A percentile compares a stretch with the other conserved stretches of the same genome.
phyloP scores from a whole-genome alignment of 2,888 invertebrate species.

The Agrilus mali region DNA sequence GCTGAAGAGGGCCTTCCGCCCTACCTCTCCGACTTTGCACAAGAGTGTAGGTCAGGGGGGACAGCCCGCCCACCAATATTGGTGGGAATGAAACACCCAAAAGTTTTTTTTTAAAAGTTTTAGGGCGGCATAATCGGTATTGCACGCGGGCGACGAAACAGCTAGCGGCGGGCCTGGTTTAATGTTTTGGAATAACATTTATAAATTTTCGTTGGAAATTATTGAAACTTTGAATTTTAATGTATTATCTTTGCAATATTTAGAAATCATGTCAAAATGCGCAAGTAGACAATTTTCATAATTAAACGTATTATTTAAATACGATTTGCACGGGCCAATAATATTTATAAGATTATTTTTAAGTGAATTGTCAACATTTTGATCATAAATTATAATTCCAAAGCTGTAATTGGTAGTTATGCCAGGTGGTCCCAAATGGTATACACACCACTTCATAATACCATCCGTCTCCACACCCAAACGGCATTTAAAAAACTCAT shows the following conservation, averaged over 20 bases:
- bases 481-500: slow-evolving; percentile 16
- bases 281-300: slow-evolving; percentile 10
- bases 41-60: too few relatives aligned
- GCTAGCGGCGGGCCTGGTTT: too few relatives aligned
- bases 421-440: slow-evolving; percentile 6
- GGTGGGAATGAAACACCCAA: too few relatives aligned
- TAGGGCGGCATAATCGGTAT: too few relatives aligned
- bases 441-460: slow-evolving; percentile 17
- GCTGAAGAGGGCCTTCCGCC: too few relatives aligned
- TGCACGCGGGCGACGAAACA: too few relatives aligned
- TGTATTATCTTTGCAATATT: slow-evolving; percentile 10
- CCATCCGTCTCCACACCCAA: slow-evolving; percentile 16
- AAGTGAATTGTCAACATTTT: slow-evolving; percentile 5
- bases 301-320: slow-evolving; percentile 1
- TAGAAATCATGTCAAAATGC: slow-evolving; percentile 12
- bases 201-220: too few relatives aligned
- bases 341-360: slow-evolving; percentile 3
- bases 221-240: slow-evolving; percentile 12
- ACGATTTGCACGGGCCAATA: slow-evolving; percentile 2
- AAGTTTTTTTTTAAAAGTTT: too few relatives aligned
- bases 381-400: slow-evolving; percentile 9
- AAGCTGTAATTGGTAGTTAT: not conserved
- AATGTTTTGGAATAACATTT: too few relatives aligned
- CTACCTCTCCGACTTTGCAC: too few relatives aligned
- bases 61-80: too few relatives aligned